Evolutionary conservation across 2,888 invertebrate genomes (phyloP), one percentile per base, ranked within the genome.

Genomic region (Cephus sareptanus): DNA sequence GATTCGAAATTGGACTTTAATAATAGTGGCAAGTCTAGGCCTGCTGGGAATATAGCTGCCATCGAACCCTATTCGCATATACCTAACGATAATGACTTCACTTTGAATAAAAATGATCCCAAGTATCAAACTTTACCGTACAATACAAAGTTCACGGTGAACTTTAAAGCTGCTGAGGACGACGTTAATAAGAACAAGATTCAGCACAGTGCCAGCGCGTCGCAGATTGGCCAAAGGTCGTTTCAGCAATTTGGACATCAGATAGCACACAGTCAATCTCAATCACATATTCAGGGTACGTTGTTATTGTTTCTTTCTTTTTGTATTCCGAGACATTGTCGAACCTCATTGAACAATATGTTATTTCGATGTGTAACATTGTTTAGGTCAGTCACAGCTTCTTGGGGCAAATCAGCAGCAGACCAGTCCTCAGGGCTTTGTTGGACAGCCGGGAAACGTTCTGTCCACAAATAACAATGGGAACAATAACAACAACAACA

Each of bases 91-190:
- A 94, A 96, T 88, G 95, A 96, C 88, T 96, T 96, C 89, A 94
- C 94, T 80, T 94, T 96, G 35, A 96, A 95, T 88, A 97, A 97
- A 91, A 96, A 95, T 78, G 97, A 98, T 92, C 97, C 96, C 71
- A 98, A 97, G 92, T 98, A 97, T 93, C 97, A 98, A 93, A 97
- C 97, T 37, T 93, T 98, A 92, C 97, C 98, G 85, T 96, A 97
- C 92, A 98, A 95, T 90, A 97, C 96, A 69, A 98, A 97, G 92
- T 96, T 97, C 91, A 95, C 95, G 30, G 92, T 95, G 33, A 93
- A 94, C 92, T 92, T 93, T 79, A 90, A 93, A 81, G 87, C 92
- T 11, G 84, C 82, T 68, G 89, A 92, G 84, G 90, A 91, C 77
- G 90, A 91, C 78, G 86, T 91, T 33, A 89, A 90, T 78, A 89